phyloP scores from a whole-genome alignment of 2,797 vertebrate genomes.

The Hyperoplus immaculatus region DNA sequence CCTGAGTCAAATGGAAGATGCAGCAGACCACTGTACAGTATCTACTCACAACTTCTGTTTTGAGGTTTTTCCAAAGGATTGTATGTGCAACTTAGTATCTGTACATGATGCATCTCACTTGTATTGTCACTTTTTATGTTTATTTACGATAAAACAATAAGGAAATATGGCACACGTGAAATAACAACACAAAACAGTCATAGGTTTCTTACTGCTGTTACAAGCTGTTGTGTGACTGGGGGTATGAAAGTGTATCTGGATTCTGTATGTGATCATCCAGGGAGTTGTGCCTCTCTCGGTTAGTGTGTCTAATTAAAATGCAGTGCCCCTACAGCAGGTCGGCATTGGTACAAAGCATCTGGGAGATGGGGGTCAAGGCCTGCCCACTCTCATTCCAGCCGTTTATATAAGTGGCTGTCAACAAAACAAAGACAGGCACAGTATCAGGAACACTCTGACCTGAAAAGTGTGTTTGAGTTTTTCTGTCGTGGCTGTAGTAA shows the following conservation, averaged over 20 bases:
- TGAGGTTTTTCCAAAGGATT: constrained; percentile 33
- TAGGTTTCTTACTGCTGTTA: constrained; percentile 3
- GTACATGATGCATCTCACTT: constrained; percentile 7
- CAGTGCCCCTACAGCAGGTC: constrained; percentile 55
- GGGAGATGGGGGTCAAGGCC: constrained; percentile 61
- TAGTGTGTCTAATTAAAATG: constrained; percentile 65
- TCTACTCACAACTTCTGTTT: constrained; percentile 30
- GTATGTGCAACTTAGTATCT: constrained; percentile 15
- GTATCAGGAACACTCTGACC: constrained; percentile 48
- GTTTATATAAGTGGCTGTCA: constrained; percentile 58
- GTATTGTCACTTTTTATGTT: constrained; percentile 9
- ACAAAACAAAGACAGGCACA: constrained; percentile 49
- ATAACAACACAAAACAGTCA: neutral
- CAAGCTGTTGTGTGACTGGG: neutral
- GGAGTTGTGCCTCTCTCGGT: constrained; percentile 36
- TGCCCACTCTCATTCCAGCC: constrained; percentile 40
- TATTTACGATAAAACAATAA: neutral
- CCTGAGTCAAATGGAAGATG: constrained; percentile 31
- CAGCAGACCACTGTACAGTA: neutral
- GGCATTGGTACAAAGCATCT: constrained; percentile 50
- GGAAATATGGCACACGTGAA: neutral
- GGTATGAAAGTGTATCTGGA: constrained; percentile 1
- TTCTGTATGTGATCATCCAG: constrained; percentile 3
- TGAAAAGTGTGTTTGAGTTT: constrained; percentile 42
- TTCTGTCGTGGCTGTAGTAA: constrained; percentile 14